Evolutionary conservation across 2,888 invertebrate species (phyloP).

Genomic region (Drosophila trichaetosa): DNA sequence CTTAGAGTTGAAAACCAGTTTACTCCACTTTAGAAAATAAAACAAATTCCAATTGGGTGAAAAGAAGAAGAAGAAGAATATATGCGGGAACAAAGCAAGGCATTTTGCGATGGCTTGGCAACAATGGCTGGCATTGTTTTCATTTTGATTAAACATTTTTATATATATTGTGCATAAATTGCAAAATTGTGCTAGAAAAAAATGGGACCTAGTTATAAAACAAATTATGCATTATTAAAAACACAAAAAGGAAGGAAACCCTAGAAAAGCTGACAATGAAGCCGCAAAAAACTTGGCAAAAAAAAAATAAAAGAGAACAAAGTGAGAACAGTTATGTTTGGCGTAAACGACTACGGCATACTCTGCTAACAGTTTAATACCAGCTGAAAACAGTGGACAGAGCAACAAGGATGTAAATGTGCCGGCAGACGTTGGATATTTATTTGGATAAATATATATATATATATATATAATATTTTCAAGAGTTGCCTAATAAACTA

Average conservation of each 20-base stretch:
- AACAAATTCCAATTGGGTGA: conserved; percentile 24
- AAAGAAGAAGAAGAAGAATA: conserved; percentile 1
- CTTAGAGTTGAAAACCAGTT: conserved; percentile 38
- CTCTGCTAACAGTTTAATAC: background rate
- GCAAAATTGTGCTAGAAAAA: conserved; percentile 47
- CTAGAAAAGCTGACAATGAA: conserved; percentile 72
- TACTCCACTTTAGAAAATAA: conserved; percentile 64
- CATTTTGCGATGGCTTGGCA: conserved; percentile 66
- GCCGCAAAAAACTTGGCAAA: conserved; percentile 66
- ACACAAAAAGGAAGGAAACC: conserved; percentile 48
- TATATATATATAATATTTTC: too few species aligned
- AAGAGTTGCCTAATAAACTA: background rate
- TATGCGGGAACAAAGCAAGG: conserved; percentile 46
- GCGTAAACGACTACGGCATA: background rate
- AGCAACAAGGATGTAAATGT: background rate
- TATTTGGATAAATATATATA: too few species aligned
- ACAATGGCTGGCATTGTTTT: conserved; percentile 74
- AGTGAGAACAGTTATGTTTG: background rate
- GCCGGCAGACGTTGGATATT: background rate
- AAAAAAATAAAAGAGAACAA: conserved; percentile 19
- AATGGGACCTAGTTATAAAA: conserved; percentile 67
- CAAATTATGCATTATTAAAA: conserved; percentile 81
- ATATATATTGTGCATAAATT: conserved; percentile 68
- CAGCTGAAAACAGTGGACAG: background rate
- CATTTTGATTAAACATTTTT: conserved; percentile 71